phyloP scores from a whole-genome alignment of 2,113 vertebrate species.

The Serinus canaria region DNA sequence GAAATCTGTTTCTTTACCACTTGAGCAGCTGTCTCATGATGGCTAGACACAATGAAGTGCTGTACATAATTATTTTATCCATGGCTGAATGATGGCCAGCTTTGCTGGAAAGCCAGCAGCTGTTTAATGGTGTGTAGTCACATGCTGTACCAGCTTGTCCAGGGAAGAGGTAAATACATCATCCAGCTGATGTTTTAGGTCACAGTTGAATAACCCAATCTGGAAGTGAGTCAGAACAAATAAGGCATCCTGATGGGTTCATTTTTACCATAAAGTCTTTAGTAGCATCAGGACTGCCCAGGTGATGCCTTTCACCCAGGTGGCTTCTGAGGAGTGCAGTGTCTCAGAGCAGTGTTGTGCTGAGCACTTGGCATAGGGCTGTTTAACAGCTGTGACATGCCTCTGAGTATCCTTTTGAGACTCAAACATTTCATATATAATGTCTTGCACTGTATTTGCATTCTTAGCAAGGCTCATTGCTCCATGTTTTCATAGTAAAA shows the following conservation, averaged over 20 bases:
- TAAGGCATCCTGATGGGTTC: neutral
- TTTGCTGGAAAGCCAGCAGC: constrained; percentile 37
- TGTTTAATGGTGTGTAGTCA: neutral
- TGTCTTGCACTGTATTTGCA: neutral
- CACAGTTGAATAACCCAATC: neutral
- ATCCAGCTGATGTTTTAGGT: neutral
- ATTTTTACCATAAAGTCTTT: neutral
- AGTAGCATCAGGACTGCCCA: neutral
- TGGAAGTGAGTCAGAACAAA: neutral
- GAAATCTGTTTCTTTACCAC: neutral
- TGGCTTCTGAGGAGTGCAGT: neutral
- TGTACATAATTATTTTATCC: constrained; percentile 25
- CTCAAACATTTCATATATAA: neutral
- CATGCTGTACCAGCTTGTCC: neutral
- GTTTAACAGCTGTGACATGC: neutral
- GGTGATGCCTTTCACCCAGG: neutral
- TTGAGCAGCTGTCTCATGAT: neutral
- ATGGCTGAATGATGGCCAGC: neutral
- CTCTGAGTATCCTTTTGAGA: neutral
- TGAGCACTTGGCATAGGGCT: neutral
- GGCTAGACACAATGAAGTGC: neutral
- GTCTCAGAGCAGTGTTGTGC: neutral
- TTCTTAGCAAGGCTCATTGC: neutral
- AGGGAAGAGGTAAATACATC: neutral
- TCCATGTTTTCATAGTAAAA: neutral